phyloP scores from a whole-genome alignment of 2,113 vertebrate genomes.

The Harpagus bidentatus region DNA sequence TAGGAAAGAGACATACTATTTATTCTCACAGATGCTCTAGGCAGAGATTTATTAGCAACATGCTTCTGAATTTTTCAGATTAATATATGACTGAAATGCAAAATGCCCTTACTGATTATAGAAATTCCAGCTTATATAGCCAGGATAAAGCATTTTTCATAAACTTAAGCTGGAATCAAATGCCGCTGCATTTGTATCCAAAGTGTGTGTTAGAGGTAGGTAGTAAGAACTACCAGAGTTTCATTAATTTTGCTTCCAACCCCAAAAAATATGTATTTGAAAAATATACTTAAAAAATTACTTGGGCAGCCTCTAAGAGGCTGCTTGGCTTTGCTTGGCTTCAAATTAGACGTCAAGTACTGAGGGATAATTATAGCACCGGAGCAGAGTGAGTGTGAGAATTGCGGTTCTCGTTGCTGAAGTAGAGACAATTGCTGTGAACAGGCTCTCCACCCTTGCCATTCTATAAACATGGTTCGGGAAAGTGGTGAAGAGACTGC shows the following conservation, averaged over 20 bases:
- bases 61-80: neutral
- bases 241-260: neutral
- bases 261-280: neutral
- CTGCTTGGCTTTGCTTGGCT: neutral
- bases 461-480: neutral
- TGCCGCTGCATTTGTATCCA: neutral
- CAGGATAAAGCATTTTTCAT: neutral
- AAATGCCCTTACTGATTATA: neutral
- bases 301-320: neutral
- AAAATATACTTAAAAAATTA: conserved; percentile 31
- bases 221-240: neutral
- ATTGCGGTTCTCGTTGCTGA: neutral
- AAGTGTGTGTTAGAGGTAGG: neutral
- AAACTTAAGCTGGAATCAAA: neutral
- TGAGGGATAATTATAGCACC: conserved; percentile 25
- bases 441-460: neutral
- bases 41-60: neutral
- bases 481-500: neutral
- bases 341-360: conserved; percentile 13
- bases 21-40: neutral
- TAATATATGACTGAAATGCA: neutral
- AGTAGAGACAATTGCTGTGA: conserved; percentile 11
- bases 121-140: neutral
- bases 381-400: neutral
- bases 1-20: neutral